Percentiles rank a stretch among this genome's conserved stretches.
Conservation (phyloP, 1,140 invertebrate species). For the Ephestia elutella region DNA sequence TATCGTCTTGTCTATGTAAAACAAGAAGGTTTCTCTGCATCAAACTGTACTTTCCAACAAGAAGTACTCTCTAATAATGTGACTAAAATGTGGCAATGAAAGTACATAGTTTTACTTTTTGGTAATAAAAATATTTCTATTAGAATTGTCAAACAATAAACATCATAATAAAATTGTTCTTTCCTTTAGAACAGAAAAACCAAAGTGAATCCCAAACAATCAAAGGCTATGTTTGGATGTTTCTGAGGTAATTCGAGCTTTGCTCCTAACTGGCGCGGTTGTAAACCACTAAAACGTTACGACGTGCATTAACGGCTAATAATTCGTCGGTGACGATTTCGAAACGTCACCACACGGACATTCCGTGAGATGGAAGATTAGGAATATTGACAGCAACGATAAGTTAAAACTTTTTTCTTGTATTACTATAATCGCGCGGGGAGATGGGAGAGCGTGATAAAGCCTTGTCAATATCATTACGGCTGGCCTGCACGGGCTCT, state of each 20-base stretch:
- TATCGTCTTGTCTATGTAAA: too few species aligned
- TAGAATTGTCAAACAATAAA: too few species aligned
- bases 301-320: conserved; percentile 58
- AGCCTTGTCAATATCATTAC: conserved; percentile 63
- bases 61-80: too few species aligned
- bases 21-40: too few species aligned
- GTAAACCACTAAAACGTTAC: conserved; percentile 50
- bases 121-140: too few species aligned
- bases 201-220: background rate
- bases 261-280: conserved; percentile 36
- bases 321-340: conserved; percentile 58
- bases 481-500: conserved; percentile 42
- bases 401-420: conserved; percentile 64
- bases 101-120: too few species aligned
- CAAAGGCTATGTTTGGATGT: conserved; percentile 13
- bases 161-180: too few species aligned
- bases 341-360: conserved; percentile 46
- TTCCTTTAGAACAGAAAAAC: too few species aligned
- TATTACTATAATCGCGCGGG: conserved; percentile 48
- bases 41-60: too few species aligned
- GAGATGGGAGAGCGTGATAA: conserved; percentile 52
- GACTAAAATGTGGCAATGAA: too few species aligned
- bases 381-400: conserved; percentile 55
- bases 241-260: conserved; percentile 41
- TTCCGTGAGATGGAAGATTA: conserved; percentile 59